A percentile compares a stretch with the other conserved stretches of the same genome.
phyloP scores from a whole-genome alignment of 2,888 invertebrate species.

The Agrilus cyanescens region DNA sequence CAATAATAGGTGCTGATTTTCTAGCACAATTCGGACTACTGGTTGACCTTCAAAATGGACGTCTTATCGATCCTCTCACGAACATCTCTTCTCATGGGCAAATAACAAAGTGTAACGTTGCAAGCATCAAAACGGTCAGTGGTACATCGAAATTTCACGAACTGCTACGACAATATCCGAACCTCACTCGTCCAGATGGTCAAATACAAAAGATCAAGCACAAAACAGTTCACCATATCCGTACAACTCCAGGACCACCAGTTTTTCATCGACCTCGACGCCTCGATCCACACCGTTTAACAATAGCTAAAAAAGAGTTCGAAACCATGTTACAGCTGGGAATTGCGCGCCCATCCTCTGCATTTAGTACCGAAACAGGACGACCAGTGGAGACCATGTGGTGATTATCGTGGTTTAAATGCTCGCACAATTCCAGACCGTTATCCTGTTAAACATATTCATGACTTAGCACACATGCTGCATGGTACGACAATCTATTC shows the following conservation, averaged over 20 bases:
- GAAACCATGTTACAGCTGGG: constrained; percentile 20
- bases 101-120: too few relatives aligned
- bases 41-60: too few relatives aligned
- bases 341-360: constrained; percentile 17
- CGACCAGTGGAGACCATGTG: constrained; percentile 14
- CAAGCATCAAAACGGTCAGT: too few relatives aligned
- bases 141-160: too few relatives aligned
- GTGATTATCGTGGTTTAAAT: constrained; percentile 18
- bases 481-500: constrained; percentile 20
- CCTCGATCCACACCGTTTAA: constrained; percentile 4
- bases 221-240: too few relatives aligned
- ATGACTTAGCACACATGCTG: constrained; percentile 18
- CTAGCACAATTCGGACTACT: too few relatives aligned
- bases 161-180: too few relatives aligned
- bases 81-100: constrained; percentile 3
- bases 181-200: too few relatives aligned
- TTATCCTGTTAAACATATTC: too few relatives aligned
- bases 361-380: constrained; percentile 21
- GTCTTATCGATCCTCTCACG: not conserved
- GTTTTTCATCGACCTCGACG: constrained; percentile 15
- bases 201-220: too few relatives aligned
- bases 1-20: too few relatives aligned
- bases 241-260: constrained; percentile 16
- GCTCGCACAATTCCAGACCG: constrained; percentile 33
- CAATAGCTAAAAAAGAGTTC: too few relatives aligned